Base-by-base conservation (phyloP, 2,113 vertebrate genomes). In the Promerops cafer region DNA sequence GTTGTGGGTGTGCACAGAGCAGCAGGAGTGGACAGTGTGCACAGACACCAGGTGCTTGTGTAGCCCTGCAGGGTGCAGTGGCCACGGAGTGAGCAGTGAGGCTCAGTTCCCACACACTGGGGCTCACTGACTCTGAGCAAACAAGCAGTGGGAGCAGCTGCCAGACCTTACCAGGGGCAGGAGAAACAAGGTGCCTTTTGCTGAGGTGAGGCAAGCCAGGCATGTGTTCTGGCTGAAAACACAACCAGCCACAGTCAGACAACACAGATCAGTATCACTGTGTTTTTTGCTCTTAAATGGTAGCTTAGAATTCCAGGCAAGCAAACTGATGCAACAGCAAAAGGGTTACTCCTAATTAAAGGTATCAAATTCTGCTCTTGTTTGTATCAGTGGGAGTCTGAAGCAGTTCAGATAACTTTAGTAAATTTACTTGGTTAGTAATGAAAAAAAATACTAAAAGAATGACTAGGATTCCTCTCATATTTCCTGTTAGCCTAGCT, bases 131-230 rank as follows among this genome's bases (percentile, higher is more conserved):
- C 80, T 60, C 52, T 47, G 23, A 74, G 81, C 78, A 90, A 92
- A 56, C 60, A 56, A 82, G 47, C 50, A 53, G 59, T 57, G 64
- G 56, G 40, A 90, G 86, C 93, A 96, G 89, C 93, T 97, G 87
- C 82, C 85, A 39, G 52, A 78, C 56, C 79, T 87, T 64, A 37
- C 69, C 83, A 94, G 59, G 40, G 60, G 60, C 50, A 42, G 52
- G 45, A 40, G 86, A 69, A 68, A 37, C 47, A 72, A 76, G 31
- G 72, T 70, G 65, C 40, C 44, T 72, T 90, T 86, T 86, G 79
- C 71, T 69, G 63, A 65, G 40, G 54, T 35, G 45, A 54, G 54
- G 71, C 53, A 60, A 78, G 52, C 42, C 28, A 87, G 76, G 83
- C 59, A 80, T 75, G 40, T 93, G 75, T 81, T 91, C 16, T 4